phyloP scores from a whole-genome alignment of 2,113 vertebrate species.

The Hucho hucho region DNA sequence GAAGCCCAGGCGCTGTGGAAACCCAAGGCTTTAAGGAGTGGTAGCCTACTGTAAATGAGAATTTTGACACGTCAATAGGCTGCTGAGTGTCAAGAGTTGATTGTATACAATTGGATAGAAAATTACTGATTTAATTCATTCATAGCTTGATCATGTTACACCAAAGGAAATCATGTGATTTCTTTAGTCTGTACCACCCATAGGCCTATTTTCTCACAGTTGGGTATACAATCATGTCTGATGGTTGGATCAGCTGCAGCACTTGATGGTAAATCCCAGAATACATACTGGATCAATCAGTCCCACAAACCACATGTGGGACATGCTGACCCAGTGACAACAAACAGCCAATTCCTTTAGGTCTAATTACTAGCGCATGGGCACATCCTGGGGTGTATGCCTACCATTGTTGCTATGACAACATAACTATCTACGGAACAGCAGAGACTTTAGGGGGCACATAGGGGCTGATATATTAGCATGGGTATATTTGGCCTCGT shows the following conservation, averaged over 20 bases:
- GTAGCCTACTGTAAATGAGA: no score
- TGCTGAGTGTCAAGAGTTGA: no score
- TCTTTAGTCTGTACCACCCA: not conserved
- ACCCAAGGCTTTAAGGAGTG: no score
- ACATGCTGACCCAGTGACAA: not conserved
- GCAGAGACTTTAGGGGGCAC: constrained; percentile 4
- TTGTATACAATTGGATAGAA: no score
- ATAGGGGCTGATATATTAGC: constrained; percentile 21
- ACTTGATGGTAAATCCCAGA: no score
- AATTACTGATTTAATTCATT: no score
- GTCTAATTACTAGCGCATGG: constrained; percentile 25
- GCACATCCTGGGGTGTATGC: constrained; percentile 3
- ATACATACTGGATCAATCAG: not conserved
- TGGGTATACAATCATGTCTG: not conserved
- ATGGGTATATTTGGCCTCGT: not conserved
- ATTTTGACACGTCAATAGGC: no score
- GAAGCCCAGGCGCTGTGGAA: no score
- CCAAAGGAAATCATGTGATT: no score
- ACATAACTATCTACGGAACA: not conserved
- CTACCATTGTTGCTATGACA: constrained; percentile 21
- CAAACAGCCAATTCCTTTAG: not conserved
- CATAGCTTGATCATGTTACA: no score
- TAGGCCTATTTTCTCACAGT: not conserved
- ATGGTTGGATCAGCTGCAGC: not conserved
- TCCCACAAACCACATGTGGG: no score